Percentiles rank a stretch among this genome's conserved stretches.
Evolutionary conservation across 2,797 vertebrate species (phyloP).

Genomic region (Natrix natrix): DNA sequence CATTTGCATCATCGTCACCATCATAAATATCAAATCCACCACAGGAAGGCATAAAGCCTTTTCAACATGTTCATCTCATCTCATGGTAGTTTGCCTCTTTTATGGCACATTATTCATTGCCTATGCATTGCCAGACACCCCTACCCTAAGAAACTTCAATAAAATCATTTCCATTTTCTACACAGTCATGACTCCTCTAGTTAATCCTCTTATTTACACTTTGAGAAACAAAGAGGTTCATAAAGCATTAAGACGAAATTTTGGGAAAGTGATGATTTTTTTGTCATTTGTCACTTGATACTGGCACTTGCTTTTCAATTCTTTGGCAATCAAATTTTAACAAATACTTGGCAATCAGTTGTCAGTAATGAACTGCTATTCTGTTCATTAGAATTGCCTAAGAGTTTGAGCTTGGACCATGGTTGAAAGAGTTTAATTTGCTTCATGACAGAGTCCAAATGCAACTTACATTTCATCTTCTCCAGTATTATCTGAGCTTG

Average conservation of each 20-base stretch:
- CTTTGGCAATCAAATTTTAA: neutral
- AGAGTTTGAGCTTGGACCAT: neutral
- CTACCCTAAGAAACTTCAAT: neutral
- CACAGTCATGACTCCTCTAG: neutral
- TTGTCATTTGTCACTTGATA: neutral
- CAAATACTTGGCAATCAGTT: neutral
- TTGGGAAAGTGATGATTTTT: neutral
- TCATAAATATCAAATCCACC: neutral
- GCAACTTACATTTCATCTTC: neutral
- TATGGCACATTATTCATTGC: neutral
- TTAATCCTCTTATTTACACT: neutral
- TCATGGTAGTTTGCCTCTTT: neutral
- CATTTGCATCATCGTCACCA: neutral
- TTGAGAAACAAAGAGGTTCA: neutral
- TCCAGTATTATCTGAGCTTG: neutral
- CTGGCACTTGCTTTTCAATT: neutral
- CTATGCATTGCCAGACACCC: neutral
- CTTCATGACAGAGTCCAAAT: neutral
- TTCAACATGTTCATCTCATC: neutral
- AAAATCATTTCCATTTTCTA: neutral
- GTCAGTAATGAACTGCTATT: neutral
- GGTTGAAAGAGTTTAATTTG: neutral
- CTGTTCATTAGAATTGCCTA: neutral
- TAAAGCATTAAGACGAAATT: neutral
- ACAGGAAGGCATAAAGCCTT: neutral